phyloP scores from a whole-genome alignment of 2,113 vertebrate species.

The Upupa epops region DNA sequence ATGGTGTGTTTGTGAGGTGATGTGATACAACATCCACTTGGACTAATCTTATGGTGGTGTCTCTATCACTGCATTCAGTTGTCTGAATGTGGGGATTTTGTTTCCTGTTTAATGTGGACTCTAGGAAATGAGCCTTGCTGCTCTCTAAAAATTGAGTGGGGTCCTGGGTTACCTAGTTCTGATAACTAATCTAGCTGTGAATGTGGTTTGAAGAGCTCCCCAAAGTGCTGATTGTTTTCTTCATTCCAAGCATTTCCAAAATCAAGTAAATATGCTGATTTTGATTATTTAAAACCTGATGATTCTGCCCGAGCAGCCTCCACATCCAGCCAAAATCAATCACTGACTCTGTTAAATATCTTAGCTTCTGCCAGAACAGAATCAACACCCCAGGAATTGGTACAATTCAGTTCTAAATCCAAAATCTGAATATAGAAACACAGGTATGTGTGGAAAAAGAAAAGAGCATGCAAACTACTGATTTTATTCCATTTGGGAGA shows the following conservation, averaged over 20 bases:
- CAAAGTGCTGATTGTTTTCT: neutral
- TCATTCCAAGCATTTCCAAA: neutral
- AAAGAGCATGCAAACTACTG: neutral
- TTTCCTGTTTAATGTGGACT: neutral
- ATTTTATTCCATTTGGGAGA: neutral
- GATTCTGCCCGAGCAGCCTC: neutral
- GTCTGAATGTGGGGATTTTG: neutral
- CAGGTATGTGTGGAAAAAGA: neutral
- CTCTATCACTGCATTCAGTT: neutral
- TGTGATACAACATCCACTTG: neutral
- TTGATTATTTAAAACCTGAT: neutral
- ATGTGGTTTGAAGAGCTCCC: neutral
- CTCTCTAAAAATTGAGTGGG: neutral
- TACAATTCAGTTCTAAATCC: neutral
- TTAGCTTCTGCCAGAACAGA: neutral
- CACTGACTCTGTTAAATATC: neutral
- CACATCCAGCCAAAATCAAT: neutral
- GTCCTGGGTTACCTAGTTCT: neutral
- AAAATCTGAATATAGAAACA: neutral
- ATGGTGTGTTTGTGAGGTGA: neutral
- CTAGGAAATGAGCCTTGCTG: neutral
- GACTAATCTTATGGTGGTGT: neutral
- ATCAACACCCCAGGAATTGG: neutral
- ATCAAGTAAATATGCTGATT: neutral
- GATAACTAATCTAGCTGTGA: neutral